Evolutionary conservation across 2,797 vertebrate species (phyloP).

Genomic region (Florisuga fusca): DNA sequence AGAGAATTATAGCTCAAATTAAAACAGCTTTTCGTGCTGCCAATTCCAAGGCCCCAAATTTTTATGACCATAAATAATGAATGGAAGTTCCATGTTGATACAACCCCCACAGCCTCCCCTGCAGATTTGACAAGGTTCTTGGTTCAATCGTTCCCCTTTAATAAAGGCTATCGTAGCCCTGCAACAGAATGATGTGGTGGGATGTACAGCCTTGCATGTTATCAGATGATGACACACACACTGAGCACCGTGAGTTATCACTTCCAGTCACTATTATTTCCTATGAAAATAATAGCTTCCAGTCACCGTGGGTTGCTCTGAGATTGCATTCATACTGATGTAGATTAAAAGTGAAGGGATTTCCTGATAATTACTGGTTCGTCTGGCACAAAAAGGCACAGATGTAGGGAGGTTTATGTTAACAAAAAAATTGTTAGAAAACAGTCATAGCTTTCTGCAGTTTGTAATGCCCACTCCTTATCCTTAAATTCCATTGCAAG

Average conservation of each 20-base stretch:
- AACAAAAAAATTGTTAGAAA: constrained; percentile 17
- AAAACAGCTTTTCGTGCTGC: constrained; percentile 53
- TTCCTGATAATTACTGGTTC: constrained; percentile 69
- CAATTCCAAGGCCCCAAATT: neutral
- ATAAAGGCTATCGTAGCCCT: neutral
- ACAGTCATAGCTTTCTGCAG: neutral
- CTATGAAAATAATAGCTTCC: constrained; percentile 72
- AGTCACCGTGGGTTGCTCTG: constrained; percentile 66
- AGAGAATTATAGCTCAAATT: constrained; percentile 59
- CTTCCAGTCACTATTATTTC: constrained; percentile 76
- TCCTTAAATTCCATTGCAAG: neutral
- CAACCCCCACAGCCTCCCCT: neutral
- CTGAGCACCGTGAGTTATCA: constrained; percentile 58
- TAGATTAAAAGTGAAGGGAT: constrained; percentile 69
- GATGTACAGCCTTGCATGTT: constrained; percentile 53
- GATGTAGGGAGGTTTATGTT: constrained; percentile 3
- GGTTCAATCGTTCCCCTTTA: neutral
- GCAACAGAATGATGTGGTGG: constrained; percentile 30
- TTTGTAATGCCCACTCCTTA: neutral
- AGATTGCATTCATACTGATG: constrained; percentile 63
- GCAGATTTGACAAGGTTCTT: constrained; percentile 1
- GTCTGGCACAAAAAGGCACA: constrained; percentile 48
- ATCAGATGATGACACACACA: constrained; percentile 75
- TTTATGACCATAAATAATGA: constrained; percentile 34
- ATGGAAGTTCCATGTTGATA: constrained; percentile 1